Conservation (phyloP, 2,888 invertebrate species). For the Hesperia comma region DNA sequence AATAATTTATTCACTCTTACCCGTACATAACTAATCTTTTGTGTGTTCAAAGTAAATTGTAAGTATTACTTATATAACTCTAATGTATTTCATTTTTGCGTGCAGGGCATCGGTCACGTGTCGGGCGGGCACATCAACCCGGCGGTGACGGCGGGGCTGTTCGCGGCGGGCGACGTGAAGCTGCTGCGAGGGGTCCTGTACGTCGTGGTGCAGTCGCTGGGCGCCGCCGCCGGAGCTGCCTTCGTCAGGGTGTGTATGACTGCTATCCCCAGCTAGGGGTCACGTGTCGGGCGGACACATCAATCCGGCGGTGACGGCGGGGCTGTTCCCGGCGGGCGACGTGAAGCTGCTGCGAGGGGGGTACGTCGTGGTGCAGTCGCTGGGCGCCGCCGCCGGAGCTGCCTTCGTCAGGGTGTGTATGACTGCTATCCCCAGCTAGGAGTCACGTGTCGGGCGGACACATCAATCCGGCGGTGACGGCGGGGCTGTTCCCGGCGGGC, state of each 20-base stretch:
- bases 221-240: constrained; percentile 92
- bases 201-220: constrained; percentile 91
- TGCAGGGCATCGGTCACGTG: constrained; percentile 91
- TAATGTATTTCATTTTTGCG: constrained; percentile 22
- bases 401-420: constrained; percentile 87
- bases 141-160: constrained; percentile 93
- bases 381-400: constrained; percentile 92
- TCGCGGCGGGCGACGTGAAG: constrained; percentile 91
- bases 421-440: too few species aligned
- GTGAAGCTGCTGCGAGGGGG: constrained; percentile 90
- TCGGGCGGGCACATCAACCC: constrained; percentile 97
- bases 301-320: constrained; percentile 95
- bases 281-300: constrained; percentile 96
- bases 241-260: constrained; percentile 85
- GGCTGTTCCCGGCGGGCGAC: constrained; percentile 91
- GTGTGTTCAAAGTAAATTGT: too few species aligned
- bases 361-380: constrained; percentile 91
- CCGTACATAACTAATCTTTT: too few species aligned
- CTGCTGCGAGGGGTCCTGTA: constrained; percentile 91
- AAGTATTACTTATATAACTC: not conserved
- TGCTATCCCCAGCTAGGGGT: constrained; percentile 65
- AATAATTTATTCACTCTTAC: too few species aligned
- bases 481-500: constrained; percentile 91
- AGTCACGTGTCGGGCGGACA: constrained; percentile 96
- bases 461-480: constrained; percentile 96